A percentile compares a stretch with the other conserved stretches of the same genome.
Conservation (phyloP, 2,888 invertebrate species). For the Tachina grossa region DNA sequence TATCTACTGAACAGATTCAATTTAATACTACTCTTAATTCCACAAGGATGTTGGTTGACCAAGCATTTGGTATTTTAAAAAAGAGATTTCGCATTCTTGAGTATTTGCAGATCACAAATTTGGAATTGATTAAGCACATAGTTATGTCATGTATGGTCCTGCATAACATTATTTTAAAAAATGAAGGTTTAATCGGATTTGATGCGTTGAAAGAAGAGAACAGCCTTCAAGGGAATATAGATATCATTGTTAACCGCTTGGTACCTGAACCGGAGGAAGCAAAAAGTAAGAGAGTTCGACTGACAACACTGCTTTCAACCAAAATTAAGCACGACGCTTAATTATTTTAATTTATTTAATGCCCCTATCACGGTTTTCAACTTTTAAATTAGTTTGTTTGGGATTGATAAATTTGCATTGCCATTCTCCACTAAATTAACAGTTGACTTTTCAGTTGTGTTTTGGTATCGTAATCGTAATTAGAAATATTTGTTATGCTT, state of each 20-base stretch:
- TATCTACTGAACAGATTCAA: constrained; percentile 30
- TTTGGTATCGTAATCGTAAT: too few species aligned
- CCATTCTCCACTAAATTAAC: too few species aligned
- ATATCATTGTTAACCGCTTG: neutral
- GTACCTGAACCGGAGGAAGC: constrained; percentile 41
- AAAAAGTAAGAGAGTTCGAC: constrained; percentile 36
- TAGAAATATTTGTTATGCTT: too few species aligned
- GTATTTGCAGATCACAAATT: constrained; percentile 54
- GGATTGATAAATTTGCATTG: too few species aligned
- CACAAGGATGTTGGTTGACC: constrained; percentile 56
- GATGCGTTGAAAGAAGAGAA: constrained; percentile 5
- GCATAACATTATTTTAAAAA: constrained; percentile 44
- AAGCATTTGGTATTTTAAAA: constrained; percentile 65
- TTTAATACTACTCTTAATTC: constrained; percentile 52
- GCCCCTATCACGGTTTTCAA: too few species aligned
- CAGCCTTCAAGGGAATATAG: neutral
- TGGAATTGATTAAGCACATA: constrained; percentile 36
- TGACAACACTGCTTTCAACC: constrained; percentile 44
- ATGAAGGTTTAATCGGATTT: constrained; percentile 34
- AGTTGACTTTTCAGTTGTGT: too few species aligned
- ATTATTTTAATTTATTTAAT: too few species aligned
- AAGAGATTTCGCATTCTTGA: constrained; percentile 52
- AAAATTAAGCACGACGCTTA: too few species aligned
- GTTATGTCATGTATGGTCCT: constrained; percentile 50
- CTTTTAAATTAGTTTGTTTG: too few species aligned